Conservation (phyloP, 2,797 vertebrate genomes). For the Linurgus olivaceus region DNA sequence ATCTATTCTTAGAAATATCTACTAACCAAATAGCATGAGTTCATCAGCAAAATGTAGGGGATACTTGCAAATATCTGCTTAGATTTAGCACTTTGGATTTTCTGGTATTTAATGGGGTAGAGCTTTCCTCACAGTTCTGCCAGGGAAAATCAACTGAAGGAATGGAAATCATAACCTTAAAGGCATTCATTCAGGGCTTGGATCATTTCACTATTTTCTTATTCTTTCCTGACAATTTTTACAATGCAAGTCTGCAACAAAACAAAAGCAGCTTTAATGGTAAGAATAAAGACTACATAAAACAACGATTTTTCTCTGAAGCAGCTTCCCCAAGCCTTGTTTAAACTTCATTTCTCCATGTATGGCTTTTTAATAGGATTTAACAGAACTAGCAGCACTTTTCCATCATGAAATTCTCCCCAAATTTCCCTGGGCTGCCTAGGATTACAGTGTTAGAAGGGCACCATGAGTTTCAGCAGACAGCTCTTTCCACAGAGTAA, state of each 20-base stretch:
- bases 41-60: not conserved
- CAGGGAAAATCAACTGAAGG: not conserved
- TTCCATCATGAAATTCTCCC: not conserved
- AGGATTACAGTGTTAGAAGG: not conserved
- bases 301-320: not conserved
- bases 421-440: not conserved
- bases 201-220: not conserved
- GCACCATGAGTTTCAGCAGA: not conserved
- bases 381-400: not conserved
- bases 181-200: not conserved
- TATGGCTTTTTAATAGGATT: not conserved
- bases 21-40: not conserved
- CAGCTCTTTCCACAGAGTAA: not conserved
- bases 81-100: not conserved
- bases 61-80: not conserved
- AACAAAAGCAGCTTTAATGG: not conserved
- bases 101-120: not conserved
- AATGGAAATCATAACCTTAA: not conserved
- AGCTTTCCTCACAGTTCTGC: not conserved
- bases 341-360: not conserved
- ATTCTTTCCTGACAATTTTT: not conserved
- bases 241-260: not conserved
- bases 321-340: not conserved
- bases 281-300: not conserved
- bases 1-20: not conserved